Base-by-base conservation (phyloP, 1,140 invertebrate species). In the Drosophila subpulchrella region DNA sequence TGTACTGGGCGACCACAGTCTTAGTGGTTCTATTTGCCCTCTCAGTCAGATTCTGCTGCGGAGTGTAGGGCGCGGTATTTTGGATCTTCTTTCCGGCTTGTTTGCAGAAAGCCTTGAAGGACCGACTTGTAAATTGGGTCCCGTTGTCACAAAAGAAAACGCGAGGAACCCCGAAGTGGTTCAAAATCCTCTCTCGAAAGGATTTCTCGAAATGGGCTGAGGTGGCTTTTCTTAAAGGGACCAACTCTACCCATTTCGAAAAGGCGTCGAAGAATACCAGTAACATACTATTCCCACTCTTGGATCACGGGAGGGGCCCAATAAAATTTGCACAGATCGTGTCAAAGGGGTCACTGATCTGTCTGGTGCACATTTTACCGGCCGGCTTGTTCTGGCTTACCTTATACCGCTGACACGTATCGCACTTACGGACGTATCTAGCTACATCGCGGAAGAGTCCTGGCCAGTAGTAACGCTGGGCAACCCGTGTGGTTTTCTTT, bases 81-180 rank as follows among this genome's bases (percentile, higher is more conserved):
- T 54, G 32, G 24, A 38, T 17, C 12, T 54, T 32, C 51, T 38
- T 54, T 20, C 34, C 51, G 6, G 48, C n/a, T 17, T 20, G 30
- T 32, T 32, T 32, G 30, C 30, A 32, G 30, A 32, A 32, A 6
- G 30, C 30, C 30, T 24, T 11, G 6, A 38, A 54, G 6, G 51
- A 38, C 2, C 34, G 51, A 54, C 32, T 38, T 6, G 51, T 54
- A 24, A 54, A 54, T 38, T 54, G 32, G 4, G 34, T 54, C 32
- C 51, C 34, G 17, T 54, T 38, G 32, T 42, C 36, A 11, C 36
- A 12, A 11, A 38, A 11, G 36, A 38, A 38, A 11, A 38, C 36
- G 36, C 36, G 36, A 38, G 15, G 51, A 11, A 54, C 32, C 30
- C 51, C 34, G 13, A 54, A 54, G 5, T 20, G 32, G 11, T 36